A percentile compares a stretch with the other conserved stretches of the same genome.
phyloP scores from a whole-genome alignment of 2,888 invertebrate genomes.

The Troilus luridus region DNA sequence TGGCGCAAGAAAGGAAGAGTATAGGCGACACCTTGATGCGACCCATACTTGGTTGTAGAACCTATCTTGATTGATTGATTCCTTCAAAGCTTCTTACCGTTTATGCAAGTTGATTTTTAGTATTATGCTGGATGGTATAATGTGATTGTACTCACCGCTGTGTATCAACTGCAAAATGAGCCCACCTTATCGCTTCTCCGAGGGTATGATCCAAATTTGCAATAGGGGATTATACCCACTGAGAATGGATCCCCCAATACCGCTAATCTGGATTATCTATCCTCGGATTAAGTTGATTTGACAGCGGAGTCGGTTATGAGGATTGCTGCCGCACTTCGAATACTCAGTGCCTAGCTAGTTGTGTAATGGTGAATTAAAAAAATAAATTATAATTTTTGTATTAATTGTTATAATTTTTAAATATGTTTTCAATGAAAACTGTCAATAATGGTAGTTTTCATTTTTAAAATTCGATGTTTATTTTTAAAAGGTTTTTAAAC shows the following conservation, averaged over 20 bases:
- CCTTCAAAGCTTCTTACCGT: not conserved
- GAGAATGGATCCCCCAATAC: not conserved
- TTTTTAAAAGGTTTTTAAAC: no score
- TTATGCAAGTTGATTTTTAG: not conserved
- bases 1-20: no score
- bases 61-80: not conserved
- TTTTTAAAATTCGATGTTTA: no score
- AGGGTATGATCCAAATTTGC: slow-evolving; percentile 4
- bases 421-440: no score
- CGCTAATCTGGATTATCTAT: slow-evolving; percentile 30
- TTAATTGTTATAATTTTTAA: no score
- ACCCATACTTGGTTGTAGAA: no score
- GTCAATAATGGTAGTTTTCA: no score
- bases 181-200: not conserved
- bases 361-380: not conserved
- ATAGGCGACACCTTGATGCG: no score
- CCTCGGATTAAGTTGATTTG: not conserved
- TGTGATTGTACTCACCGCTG: not conserved
- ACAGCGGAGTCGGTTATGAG: not conserved
- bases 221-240: slow-evolving; percentile 1
- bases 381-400: no score
- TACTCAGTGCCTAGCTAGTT: not conserved
- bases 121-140: not conserved
- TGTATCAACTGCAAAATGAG: slow-evolving; percentile 14
- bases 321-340: not conserved